phyloP scores from a whole-genome alignment of 2,113 vertebrate species.

The Odocoileus hemionus region DNA sequence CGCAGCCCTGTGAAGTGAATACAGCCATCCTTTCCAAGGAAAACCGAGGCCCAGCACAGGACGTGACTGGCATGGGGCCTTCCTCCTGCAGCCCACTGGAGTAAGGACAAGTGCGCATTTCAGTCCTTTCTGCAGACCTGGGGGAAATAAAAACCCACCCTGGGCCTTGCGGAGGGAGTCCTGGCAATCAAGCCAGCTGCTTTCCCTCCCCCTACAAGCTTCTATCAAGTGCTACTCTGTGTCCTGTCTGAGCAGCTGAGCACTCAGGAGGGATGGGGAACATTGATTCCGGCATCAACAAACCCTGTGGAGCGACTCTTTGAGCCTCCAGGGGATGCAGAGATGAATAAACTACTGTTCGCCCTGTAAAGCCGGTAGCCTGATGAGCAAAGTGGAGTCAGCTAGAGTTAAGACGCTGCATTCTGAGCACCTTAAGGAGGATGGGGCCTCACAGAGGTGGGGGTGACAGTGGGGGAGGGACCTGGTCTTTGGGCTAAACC shows the following conservation, averaged over 20 bases:
- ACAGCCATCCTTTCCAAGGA: not conserved
- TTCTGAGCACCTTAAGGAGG: not conserved
- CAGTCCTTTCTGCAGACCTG: not conserved
- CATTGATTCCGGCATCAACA: not conserved
- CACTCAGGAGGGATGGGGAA: not conserved
- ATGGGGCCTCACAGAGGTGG: not conserved
- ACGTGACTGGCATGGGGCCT: not conserved
- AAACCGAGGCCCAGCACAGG: not conserved
- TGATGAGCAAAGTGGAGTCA: not conserved
- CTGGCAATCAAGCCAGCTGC: not conserved
- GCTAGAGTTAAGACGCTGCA: not conserved
- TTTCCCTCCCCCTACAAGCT: not conserved
- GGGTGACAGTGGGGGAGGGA: no score
- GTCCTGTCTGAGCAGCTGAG: not conserved
- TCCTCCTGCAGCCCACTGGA: not conserved
- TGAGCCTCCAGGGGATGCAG: not conserved
- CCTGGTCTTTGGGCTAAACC: not conserved
- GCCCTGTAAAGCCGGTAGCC: not conserved
- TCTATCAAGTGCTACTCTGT: not conserved
- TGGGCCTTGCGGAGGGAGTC: not conserved
- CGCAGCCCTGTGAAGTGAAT: not conserved
- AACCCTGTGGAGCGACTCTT: not conserved
- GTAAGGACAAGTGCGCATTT: not conserved
- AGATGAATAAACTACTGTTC: not conserved
- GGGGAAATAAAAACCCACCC: not conserved